phyloP scores from a whole-genome alignment of 2,888 invertebrate genomes.

The Capitulum mitella region DNA sequence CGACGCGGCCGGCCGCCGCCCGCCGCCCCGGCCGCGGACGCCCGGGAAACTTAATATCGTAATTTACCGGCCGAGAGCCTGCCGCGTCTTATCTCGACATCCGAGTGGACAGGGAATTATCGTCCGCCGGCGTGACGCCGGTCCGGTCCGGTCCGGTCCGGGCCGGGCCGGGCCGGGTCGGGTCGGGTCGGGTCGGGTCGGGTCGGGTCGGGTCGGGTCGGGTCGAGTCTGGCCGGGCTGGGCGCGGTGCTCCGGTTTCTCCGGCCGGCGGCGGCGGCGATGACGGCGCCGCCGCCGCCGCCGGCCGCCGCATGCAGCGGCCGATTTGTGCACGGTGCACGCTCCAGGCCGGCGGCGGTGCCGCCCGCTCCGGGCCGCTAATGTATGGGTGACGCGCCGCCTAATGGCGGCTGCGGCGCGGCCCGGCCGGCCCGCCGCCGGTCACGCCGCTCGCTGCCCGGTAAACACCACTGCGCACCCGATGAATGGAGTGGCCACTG shows the following conservation, averaged over 20 bases:
- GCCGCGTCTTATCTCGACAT: background rate
- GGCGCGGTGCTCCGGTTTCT: background rate
- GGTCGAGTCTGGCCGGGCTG: no score
- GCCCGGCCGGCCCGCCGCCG: background rate
- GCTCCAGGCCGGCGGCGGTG: background rate
- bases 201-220: no score
- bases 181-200: no score
- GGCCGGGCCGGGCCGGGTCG: no score
- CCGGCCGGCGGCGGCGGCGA: background rate
- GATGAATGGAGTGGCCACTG: background rate
- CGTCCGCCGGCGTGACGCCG: background rate
- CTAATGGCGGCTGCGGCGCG: background rate
- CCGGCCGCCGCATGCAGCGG: background rate
- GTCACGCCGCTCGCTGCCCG: no score
- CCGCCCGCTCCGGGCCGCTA: background rate
- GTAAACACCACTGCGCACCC: background rate
- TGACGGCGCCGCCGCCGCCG: background rate
- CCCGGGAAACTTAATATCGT: slow-evolving; percentile 2
- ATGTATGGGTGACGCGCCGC: background rate
- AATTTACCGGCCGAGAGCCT: slow-evolving; percentile 18
- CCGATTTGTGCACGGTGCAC: slow-evolving; percentile 1
- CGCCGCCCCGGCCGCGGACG: background rate
- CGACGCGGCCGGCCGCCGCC: background rate
- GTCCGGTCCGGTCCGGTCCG: no score
- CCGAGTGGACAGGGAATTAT: slow-evolving; percentile 17